A percentile compares a stretch with the other conserved stretches of the same genome.
Evolutionary conservation across 2,797 vertebrate species (phyloP).

Genomic region (Scomberomorus guttatus): DNA sequence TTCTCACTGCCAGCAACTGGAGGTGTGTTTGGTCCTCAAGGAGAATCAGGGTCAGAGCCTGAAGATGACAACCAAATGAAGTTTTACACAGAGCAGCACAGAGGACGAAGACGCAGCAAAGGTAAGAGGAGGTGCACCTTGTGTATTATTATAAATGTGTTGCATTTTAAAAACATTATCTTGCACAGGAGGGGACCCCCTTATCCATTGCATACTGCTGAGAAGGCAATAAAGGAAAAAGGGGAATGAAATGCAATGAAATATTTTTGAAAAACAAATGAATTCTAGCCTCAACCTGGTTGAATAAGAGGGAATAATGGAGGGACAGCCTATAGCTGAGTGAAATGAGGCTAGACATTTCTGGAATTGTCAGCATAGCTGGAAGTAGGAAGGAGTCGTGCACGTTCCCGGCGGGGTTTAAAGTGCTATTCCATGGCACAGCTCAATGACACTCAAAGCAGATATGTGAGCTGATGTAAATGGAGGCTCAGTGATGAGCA

Average conservation of each 20-base stretch:
- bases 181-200: neutral
- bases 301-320: slow-evolving; percentile 38
- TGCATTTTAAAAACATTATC: slow-evolving; percentile 41
- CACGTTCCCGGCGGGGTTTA: slow-evolving; percentile 55
- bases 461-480: slow-evolving; percentile 76
- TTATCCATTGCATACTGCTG: slow-evolving; percentile 34
- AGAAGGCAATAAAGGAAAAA: slow-evolving; percentile 24
- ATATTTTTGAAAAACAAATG: slow-evolving; percentile 40
- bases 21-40: slow-evolving; percentile 90
- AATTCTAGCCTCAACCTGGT: slow-evolving; percentile 19
- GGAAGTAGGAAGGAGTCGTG: slow-evolving; percentile 61
- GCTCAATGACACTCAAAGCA: slow-evolving; percentile 67
- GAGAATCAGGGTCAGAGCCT: slow-evolving; percentile 93
- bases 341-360: slow-evolving; percentile 67
- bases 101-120: slow-evolving; percentile 93
- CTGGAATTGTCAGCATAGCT: slow-evolving; percentile 64
- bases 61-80: slow-evolving; percentile 95
- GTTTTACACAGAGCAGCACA: slow-evolving; percentile 95
- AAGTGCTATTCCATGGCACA: slow-evolving; percentile 58
- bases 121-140: slow-evolving; percentile 80
- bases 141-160: slow-evolving; percentile 20
- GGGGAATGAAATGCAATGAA: slow-evolving; percentile 12
- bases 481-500: slow-evolving; percentile 64
- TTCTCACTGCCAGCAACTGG: slow-evolving; percentile 78
- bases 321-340: slow-evolving; percentile 29